These are phyloP conservation scores for Drosophila limbata DNA, from an alignment of 2,888 invertebrate species.

Conservation along the genomic window DNA sequence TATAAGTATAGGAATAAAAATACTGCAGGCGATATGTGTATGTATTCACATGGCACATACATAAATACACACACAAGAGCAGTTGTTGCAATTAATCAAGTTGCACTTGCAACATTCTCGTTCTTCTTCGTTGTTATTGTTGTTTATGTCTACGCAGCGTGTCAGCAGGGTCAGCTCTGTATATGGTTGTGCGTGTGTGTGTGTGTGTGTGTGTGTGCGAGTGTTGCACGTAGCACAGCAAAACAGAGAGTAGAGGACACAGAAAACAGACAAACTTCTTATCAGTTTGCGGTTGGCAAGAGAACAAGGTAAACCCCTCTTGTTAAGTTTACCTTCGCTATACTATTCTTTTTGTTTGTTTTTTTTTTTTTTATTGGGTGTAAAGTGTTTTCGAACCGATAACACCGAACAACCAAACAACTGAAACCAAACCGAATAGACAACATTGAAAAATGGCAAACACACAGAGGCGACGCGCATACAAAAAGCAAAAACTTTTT, in stretches of 20 bases:
- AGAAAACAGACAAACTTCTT: slow-evolving; percentile 49
- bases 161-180: slow-evolving; percentile 38
- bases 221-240: slow-evolving; percentile 40
- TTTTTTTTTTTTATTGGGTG: slow-evolving; percentile 64
- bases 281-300: slow-evolving; percentile 65
- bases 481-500: slow-evolving; percentile 21
- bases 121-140: slow-evolving; percentile 17
- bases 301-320: slow-evolving; percentile 52
- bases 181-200: neutral
- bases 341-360: slow-evolving; percentile 12
- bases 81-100: slow-evolving; percentile 79
- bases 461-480: slow-evolving; percentile 32
- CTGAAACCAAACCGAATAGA: slow-evolving; percentile 31
- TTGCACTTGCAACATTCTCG: slow-evolving; percentile 38
- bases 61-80: slow-evolving; percentile 3
- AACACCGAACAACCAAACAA: slow-evolving; percentile 42
- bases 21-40: slow-evolving; percentile 43
- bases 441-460: slow-evolving; percentile 65
- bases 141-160: slow-evolving; percentile 30
- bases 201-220: neutral
- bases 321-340: slow-evolving; percentile 55
- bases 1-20: slow-evolving; percentile 35
- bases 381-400: slow-evolving; percentile 72
- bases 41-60: slow-evolving; percentile 7
- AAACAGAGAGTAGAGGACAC: slow-evolving; percentile 9